These are phyloP conservation scores for Pseudomugil gertrudae DNA, from an alignment of 2,797 vertebrate species.

Conservation along the genomic window DNA sequence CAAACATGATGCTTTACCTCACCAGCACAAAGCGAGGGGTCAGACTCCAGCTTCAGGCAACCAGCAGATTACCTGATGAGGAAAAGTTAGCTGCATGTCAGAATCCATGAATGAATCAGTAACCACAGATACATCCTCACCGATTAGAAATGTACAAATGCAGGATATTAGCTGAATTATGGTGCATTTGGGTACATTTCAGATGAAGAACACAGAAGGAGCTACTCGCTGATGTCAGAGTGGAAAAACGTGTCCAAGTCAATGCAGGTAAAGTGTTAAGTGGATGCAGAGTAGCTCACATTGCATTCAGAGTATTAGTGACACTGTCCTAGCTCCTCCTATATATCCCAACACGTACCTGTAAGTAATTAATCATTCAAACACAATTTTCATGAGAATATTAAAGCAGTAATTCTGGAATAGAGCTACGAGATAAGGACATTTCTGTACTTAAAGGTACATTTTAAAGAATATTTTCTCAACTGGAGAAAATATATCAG, in stretches of 20 bases:
- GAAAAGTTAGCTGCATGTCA: not conserved
- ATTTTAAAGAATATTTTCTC: too few relatives aligned
- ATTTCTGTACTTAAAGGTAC: too few relatives aligned
- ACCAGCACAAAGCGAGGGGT: not conserved
- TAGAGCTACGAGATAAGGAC: too few relatives aligned
- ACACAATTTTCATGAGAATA: too few relatives aligned
- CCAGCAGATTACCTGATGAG: not conserved
- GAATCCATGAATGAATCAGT: not conserved
- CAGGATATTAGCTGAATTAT: not conserved
- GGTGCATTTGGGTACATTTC: too few relatives aligned
- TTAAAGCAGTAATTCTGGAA: too few relatives aligned
- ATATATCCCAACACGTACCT: not conserved
- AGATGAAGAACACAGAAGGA: not conserved
- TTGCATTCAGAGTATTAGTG: not conserved
- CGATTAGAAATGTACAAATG: not conserved
- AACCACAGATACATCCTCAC: not conserved
- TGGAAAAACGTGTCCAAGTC: not conserved
- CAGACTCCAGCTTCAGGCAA: not conserved
- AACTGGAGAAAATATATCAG: too few relatives aligned
- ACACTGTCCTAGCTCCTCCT: not conserved
- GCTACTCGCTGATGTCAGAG: not conserved
- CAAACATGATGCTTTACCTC: slow-evolving; percentile 41
- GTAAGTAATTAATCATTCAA: too few relatives aligned
- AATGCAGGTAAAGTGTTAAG: not conserved
- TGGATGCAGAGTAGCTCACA: not conserved